Evolutionary conservation across 2,888 invertebrate genomes (phyloP), one percentile per base, ranked within the genome.

Genomic region (Scaptomyza tumidula): DNA sequence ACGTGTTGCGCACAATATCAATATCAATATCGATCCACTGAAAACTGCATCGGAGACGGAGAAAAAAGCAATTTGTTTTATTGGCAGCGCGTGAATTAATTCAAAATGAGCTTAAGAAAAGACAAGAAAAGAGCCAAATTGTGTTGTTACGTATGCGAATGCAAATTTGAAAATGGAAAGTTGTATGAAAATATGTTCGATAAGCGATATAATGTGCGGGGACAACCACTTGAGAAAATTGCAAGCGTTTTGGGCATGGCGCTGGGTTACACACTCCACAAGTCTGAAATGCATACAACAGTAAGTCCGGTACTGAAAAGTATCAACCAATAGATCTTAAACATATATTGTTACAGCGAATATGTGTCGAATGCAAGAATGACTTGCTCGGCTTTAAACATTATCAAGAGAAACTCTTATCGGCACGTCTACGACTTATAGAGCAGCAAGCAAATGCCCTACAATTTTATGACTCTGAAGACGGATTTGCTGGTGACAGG

Each of bases 281-380:
- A 52, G 1, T 2, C 16, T 5, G 16, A 16, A 10, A 16, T 78
- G 6, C 75, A 75, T 14, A 67, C 77, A 2, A 13, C 41, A 24
- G 78, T 77, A 9, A 45, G 55, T 59, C 9, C 1, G 1, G 14
- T 13, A 9, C 10, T 5, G 9, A 31, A 31, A 27, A 39, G 39
- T 35, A 11, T 29, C 31, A 45, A 4, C 24, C 1, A 44, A 19
- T 10, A 6, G 27, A 31, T 7, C 11, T 11, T 48, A n/a, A 11
- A 19, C 13, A 10, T 6, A 9, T 6, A 3, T 24, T 33, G 9
- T 53, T 37, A 29, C 59, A 89, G 89, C 61, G 78, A 6, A 50
- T 89, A 29, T 89, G 89, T 50, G 71, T 76, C 67, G 52, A 60
- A 1, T 89, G 89, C 48, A 89, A 86, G 53, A 71, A 63, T 3